Evolutionary conservation across 2,888 invertebrate species (phyloP).

Genomic region (Chromoteleia sp.): DNA sequence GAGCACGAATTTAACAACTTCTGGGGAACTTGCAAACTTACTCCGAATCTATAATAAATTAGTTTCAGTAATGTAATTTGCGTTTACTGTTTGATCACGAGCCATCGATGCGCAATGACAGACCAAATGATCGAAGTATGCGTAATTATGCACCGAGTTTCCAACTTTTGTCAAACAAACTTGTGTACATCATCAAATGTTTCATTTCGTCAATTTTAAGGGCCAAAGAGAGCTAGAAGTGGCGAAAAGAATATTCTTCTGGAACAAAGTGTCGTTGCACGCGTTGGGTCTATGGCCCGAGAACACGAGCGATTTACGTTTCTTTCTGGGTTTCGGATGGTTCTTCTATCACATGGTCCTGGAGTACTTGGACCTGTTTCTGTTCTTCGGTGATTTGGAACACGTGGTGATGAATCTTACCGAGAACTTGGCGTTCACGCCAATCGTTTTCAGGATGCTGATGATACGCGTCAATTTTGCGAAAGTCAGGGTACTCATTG

Average conservation of each 20-base stretch:
- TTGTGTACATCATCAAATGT: slow-evolving; percentile 11
- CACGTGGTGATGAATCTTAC: slow-evolving; percentile 78
- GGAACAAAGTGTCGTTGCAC: slow-evolving; percentile 75
- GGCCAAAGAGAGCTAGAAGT: slow-evolving; percentile 72
- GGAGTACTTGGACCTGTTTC: slow-evolving; percentile 77
- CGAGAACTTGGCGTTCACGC: slow-evolving; percentile 77
- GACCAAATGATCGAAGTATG: slow-evolving; percentile 15
- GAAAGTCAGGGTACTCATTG: slow-evolving; percentile 73
- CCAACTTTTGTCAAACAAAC: slow-evolving; percentile 7
- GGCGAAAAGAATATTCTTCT: slow-evolving; percentile 72
- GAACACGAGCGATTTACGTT: slow-evolving; percentile 71
- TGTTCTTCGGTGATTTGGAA: slow-evolving; percentile 75
- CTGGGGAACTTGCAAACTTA: slow-evolving; percentile 12
- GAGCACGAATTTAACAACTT: background rate
- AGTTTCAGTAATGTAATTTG: background rate
- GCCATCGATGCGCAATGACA: slow-evolving; percentile 20
- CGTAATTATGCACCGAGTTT: slow-evolving; percentile 23
- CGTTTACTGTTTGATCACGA: slow-evolving; percentile 9
- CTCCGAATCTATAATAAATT: slow-evolving; percentile 14
- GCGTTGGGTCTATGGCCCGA: slow-evolving; percentile 78
- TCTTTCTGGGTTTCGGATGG: slow-evolving; percentile 74
- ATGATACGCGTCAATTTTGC: slow-evolving; percentile 75
- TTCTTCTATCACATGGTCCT: slow-evolving; percentile 76
- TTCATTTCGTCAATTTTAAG: slow-evolving; percentile 45
- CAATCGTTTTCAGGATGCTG: slow-evolving; percentile 76